Conservation (phyloP, 2,888 invertebrate genomes). For the Conus canariensis region DNA sequence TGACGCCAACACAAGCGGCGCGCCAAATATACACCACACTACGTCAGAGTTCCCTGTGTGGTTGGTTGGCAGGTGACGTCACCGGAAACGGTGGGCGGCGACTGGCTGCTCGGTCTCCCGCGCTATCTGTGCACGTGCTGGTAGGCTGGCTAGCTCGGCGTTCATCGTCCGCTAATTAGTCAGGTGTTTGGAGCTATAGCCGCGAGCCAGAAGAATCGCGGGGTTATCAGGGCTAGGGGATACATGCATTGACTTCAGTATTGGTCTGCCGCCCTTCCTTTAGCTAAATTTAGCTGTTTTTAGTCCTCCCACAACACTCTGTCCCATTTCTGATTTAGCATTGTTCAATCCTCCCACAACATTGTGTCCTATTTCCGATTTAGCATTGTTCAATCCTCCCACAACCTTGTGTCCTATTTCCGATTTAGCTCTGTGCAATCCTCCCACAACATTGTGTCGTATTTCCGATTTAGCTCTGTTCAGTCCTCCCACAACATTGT, state of each 20-base stretch:
- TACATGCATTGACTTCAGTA: not conserved
- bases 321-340: too few relatives aligned
- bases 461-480: not conserved
- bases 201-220: not conserved
- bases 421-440: too few relatives aligned
- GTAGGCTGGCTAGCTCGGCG: too few relatives aligned
- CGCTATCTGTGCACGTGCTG: not conserved
- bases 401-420: too few relatives aligned
- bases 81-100: not conserved
- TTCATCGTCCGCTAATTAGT: not conserved
- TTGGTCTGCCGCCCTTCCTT: not conserved
- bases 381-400: too few relatives aligned
- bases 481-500: not conserved
- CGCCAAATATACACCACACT: slow-evolving; percentile 1
- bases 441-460: too few relatives aligned
- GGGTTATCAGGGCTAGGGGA: not conserved
- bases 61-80: not conserved
- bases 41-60: not conserved
- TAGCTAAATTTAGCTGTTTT: not conserved
- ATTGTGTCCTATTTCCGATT: too few relatives aligned
- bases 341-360: not conserved
- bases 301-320: not conserved
- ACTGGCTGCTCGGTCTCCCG: not conserved
- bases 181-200: not conserved
- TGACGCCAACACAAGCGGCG: not conserved